These are phyloP conservation scores for Cephus spinipes DNA, from an alignment of 2,888 invertebrate genomes.

Conservation along the genomic window DNA sequence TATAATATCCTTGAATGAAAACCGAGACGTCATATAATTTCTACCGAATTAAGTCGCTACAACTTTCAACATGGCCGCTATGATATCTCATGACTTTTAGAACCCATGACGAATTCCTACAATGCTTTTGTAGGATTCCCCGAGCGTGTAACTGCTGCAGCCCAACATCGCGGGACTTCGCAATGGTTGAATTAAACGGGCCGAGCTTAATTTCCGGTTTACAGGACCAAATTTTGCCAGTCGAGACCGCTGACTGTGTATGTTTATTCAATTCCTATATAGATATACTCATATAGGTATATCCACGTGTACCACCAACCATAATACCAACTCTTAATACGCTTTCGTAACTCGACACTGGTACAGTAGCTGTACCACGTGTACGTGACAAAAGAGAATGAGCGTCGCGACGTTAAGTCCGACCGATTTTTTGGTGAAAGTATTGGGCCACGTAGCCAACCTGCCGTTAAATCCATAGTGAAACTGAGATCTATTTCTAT, in stretches of 20 bases:
- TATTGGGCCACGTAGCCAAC: not conserved
- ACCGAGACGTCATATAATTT: not conserved
- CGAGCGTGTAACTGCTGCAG: not conserved
- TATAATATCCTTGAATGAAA: not conserved
- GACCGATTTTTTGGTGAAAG: conserved; percentile 19
- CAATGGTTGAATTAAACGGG: not conserved
- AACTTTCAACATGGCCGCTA: not conserved
- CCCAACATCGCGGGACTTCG: not conserved
- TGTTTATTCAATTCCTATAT: not conserved
- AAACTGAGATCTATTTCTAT: conserved; percentile 7
- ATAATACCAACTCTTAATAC: not conserved
- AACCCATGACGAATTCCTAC: not conserved
- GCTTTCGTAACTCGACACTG: not conserved
- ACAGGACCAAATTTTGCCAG: not conserved
- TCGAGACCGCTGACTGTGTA: not conserved
- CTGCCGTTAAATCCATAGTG: not conserved
- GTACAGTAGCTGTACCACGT: not conserved
- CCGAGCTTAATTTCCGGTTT: not conserved
- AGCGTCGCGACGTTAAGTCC: not conserved
- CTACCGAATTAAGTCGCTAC: not conserved
- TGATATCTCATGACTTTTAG: not conserved
- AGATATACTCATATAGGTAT: not conserved
- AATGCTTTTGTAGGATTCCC: not conserved
- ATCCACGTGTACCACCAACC: not conserved
- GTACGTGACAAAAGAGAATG: not conserved